These are phyloP conservation scores for Cataglyphis livida DNA, from an alignment of 2,888 invertebrate species.

Conservation along the genomic window DNA sequence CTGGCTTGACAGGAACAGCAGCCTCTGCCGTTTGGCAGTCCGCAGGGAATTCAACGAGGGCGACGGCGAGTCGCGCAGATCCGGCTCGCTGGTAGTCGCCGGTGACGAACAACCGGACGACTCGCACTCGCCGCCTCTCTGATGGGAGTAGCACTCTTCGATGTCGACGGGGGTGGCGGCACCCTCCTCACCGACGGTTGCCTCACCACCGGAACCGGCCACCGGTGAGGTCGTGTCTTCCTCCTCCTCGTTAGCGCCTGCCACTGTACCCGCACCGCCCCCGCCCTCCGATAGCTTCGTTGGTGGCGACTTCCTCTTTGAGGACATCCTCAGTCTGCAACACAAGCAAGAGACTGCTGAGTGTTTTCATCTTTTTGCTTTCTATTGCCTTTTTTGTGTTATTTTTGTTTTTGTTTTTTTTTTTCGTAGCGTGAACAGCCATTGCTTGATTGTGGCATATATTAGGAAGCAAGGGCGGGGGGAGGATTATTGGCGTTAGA, in stretches of 20 bases:
- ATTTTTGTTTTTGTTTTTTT: not conserved
- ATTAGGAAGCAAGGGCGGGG: constrained; percentile 29
- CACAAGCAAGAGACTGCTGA: constrained; percentile 80
- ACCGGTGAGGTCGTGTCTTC: constrained; percentile 87
- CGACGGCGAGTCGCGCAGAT: constrained; percentile 84
- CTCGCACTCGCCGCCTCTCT: constrained; percentile 76
- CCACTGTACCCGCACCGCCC: constrained; percentile 84
- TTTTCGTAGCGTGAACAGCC: not conserved
- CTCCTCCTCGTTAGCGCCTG: constrained; percentile 86
- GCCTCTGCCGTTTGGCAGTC: constrained; percentile 80
- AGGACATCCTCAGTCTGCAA: constrained; percentile 96
- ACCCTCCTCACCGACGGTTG: constrained; percentile 82
- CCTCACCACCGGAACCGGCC: constrained; percentile 79
- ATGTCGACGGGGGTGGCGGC: constrained; percentile 88
- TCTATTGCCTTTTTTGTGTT: constrained; percentile 11
- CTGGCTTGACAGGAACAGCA: constrained; percentile 71
- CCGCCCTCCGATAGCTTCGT: constrained; percentile 95
- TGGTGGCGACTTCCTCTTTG: constrained; percentile 98
- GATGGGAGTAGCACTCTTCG: constrained; percentile 81
- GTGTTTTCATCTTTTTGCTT: constrained; percentile 33
- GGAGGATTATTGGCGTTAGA: constrained; percentile 47
- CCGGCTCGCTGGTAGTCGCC: constrained; percentile 85
- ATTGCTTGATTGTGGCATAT: constrained; percentile 19
- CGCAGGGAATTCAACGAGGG: constrained; percentile 82
- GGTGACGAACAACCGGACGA: constrained; percentile 84